Evolutionary conservation across 2,888 invertebrate genomes (phyloP), one percentile per base, ranked within the genome.

Genomic region (Agrilus cyanescens): DNA sequence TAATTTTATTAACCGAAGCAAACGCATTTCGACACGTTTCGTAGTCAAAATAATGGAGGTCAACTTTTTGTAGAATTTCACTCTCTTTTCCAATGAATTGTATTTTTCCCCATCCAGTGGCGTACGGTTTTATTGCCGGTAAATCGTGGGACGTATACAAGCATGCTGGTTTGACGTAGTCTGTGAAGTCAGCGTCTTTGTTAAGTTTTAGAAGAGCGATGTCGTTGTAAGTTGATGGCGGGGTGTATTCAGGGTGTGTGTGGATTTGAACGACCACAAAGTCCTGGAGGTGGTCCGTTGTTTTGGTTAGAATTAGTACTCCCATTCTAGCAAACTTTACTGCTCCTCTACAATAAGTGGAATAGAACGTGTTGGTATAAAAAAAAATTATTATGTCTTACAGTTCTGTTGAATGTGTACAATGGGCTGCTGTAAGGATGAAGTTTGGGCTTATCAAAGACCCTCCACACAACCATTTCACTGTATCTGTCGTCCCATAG

Each of bases 351-450:
- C 43, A 58, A 40, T 37, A 37, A 33, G 32, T 38, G 29, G 30
- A 10, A 10, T 15, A 25, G 33, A 31, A 34, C 18, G 10, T 16
- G 20, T n/a, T 12, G 16, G 20, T 25, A 10, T 2, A 25, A 10
- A 2, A 33, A 2, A 33, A 33, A 33, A 33, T 4, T 14, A 12
- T 12, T 4, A 6, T 12, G 15, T 5, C 50, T 43, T 43, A 53
- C 51, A 39, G 39, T 40, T 50, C 43, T 36, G 32, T 14, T 12
- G 50, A 45, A 15, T 43, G 34, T 3, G 51, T 18, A 51, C 81
- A 82, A 55, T 82, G 81, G 0, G 77, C 80, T 0, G 80, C 80
- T 0, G 80, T 77, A 4, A 82, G 57, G 30, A 82, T 72, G 57
- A 72, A 78, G 7, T 63, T 63, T 1, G 74, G 51, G 38, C 75